Conservation (phyloP, 2,113 vertebrate genomes). For the Polypterus senegalus region DNA sequence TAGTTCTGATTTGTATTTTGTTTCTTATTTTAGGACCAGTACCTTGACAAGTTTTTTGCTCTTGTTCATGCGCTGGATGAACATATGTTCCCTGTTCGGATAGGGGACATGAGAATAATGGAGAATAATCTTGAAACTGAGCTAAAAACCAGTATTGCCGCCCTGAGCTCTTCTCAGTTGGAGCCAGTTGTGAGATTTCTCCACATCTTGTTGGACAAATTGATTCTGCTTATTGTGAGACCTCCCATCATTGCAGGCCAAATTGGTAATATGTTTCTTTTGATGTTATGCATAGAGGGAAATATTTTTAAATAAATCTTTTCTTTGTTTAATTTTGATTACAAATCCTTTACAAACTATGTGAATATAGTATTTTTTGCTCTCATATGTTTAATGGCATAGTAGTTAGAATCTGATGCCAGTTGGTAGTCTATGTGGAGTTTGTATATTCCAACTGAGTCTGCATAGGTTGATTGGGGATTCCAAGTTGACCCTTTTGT, state of each 20-base stretch:
- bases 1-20: background rate
- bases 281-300: too few relatives aligned
- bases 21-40: conserved; percentile 68
- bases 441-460: too few relatives aligned
- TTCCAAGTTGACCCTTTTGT: too few relatives aligned
- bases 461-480: too few relatives aligned
- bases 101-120: conserved; percentile 96
- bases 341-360: too few relatives aligned
- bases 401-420: too few relatives aligned
- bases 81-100: conserved; percentile 94
- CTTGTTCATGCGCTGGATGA: conserved; percentile 94
- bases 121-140: conserved; percentile 94
- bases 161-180: conserved; percentile 81
- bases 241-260: conserved; percentile 94
- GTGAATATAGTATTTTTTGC: too few relatives aligned
- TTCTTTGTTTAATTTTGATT: too few relatives aligned
- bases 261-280: conserved; percentile 61
- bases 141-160: conserved; percentile 86
- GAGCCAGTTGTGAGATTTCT: conserved; percentile 94
- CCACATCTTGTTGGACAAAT: conserved; percentile 91
- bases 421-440: too few relatives aligned
- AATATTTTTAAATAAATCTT: too few relatives aligned
- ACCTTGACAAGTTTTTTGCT: conserved; percentile 94
- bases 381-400: too few relatives aligned
- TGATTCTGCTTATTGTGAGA: conserved; percentile 88